A percentile compares a stretch with the other conserved stretches of the same genome.
phyloP scores from a whole-genome alignment of 2,113 vertebrate genomes.

The Callopanchax toddi region DNA sequence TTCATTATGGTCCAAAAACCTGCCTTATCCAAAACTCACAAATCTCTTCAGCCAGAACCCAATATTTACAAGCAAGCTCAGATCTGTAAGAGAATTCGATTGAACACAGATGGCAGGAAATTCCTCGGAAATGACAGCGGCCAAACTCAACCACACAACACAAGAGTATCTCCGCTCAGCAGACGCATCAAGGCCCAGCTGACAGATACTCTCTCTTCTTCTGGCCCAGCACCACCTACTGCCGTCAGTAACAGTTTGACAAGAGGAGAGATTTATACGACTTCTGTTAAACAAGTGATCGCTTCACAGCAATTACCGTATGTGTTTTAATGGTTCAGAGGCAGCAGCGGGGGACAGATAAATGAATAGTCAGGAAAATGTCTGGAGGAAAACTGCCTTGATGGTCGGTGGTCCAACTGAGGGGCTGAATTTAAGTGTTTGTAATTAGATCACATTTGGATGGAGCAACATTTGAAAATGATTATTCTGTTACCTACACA shows the following conservation, averaged over 20 bases:
- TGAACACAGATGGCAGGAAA: slow-evolving; percentile 98
- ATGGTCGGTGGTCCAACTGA: slow-evolving; percentile 66
- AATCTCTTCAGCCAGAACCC: slow-evolving; percentile 83
- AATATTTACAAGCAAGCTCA: slow-evolving; percentile 95
- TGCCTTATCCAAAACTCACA: slow-evolving; percentile 80
- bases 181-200: slow-evolving; percentile 81
- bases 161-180: slow-evolving; percentile 87
- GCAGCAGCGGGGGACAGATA: slow-evolving; percentile 72
- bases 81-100: slow-evolving; percentile 96
- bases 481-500: slow-evolving; percentile 76
- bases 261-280: slow-evolving; percentile 85
- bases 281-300: slow-evolving; percentile 92
- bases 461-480: slow-evolving; percentile 77
- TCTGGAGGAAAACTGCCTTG: slow-evolving; percentile 53
- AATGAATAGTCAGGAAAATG: slow-evolving; percentile 67
- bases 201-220: slow-evolving; percentile 81
- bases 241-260: slow-evolving; percentile 86
- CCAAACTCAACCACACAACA: slow-evolving; percentile 94
- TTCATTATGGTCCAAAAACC: slow-evolving; percentile 80
- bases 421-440: slow-evolving; percentile 68
- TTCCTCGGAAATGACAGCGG: slow-evolving; percentile 97
- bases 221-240: slow-evolving; percentile 67
- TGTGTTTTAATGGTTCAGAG: slow-evolving; percentile 63
- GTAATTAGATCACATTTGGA: slow-evolving; percentile 77
- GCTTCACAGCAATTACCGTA: slow-evolving; percentile 89